Evolutionary conservation across 2,888 invertebrate species (phyloP).

Genomic region (Idaea dimidiata): DNA sequence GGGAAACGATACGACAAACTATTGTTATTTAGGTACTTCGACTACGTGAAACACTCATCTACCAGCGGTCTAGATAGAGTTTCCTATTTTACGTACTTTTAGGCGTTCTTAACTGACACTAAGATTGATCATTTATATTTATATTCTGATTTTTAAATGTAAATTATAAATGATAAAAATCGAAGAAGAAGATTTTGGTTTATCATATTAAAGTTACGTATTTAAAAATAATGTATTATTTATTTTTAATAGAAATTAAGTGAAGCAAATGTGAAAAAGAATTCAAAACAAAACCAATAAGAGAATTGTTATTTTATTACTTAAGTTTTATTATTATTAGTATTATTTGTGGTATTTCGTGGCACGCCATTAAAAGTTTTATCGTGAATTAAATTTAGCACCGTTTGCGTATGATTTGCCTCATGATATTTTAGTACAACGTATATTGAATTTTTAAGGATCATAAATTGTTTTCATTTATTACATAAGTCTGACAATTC

Average conservation of each 20-base stretch:
- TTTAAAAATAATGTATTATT: not conserved
- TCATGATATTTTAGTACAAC: conserved; percentile 34
- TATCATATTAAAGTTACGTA: too few relatives aligned
- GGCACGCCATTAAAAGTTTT: conserved; percentile 16
- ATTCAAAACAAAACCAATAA: not conserved
- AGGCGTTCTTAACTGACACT: not conserved
- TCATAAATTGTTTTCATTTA: conserved; percentile 39
- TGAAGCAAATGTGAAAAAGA: not conserved
- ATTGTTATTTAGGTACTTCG: conserved; percentile 30
- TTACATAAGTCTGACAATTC: conserved; percentile 39
- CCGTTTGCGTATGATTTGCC: conserved; percentile 22
- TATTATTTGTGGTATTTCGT: conserved; percentile 1
- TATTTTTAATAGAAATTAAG: not conserved
- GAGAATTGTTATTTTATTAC: not conserved
- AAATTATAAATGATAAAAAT: too few relatives aligned
- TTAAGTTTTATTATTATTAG: not conserved
- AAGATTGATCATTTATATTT: not conserved
- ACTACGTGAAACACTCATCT: conserved; percentile 10
- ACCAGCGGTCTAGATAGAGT: not conserved
- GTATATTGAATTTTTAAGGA: conserved; percentile 34
- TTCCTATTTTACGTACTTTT: not conserved
- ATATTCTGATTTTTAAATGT: too few relatives aligned
- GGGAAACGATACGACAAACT: conserved; percentile 33
- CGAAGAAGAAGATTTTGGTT: too few relatives aligned
- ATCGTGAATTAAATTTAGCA: conserved; percentile 15